Percentiles rank a stretch among this genome's conserved stretches.
phyloP scores from a whole-genome alignment of 2,797 vertebrate species.

The Florisuga fusca region DNA sequence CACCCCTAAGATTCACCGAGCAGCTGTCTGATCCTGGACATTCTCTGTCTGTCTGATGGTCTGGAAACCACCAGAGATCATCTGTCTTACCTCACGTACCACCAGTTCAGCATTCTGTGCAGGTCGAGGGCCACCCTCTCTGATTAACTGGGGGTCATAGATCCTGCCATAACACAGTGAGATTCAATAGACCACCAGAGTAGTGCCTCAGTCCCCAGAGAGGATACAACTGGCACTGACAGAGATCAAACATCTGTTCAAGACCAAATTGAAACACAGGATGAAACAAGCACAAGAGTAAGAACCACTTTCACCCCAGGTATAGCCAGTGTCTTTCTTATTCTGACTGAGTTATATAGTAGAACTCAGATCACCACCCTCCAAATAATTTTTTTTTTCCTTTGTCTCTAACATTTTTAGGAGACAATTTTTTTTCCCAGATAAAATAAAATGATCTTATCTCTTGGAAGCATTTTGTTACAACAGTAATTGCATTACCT shows the following conservation, averaged over 20 bases:
- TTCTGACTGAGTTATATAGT: not conserved
- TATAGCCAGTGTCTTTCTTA: not conserved
- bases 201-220: not conserved
- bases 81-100: not conserved
- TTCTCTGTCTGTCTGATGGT: not conserved
- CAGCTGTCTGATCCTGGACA: not conserved
- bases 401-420: not conserved
- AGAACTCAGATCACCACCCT: not conserved
- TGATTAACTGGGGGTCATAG: not conserved
- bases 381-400: not conserved
- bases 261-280: not conserved
- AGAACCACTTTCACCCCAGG: not conserved
- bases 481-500: not conserved
- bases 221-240: not conserved
- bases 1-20: not conserved
- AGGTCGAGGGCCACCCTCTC: not conserved
- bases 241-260: not conserved
- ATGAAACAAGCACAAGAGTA: not conserved
- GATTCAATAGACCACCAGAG: accelerated
- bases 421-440: not conserved
- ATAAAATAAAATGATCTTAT: not conserved
- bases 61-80: not conserved
- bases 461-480: not conserved
- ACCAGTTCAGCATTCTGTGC: not conserved
- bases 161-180: not conserved